Percentiles rank a stretch among this genome's conserved stretches.
Evolutionary conservation across 92 coral and sea anemone genomes (phyloP).

Genomic region (Bergia puertoricense): DNA sequence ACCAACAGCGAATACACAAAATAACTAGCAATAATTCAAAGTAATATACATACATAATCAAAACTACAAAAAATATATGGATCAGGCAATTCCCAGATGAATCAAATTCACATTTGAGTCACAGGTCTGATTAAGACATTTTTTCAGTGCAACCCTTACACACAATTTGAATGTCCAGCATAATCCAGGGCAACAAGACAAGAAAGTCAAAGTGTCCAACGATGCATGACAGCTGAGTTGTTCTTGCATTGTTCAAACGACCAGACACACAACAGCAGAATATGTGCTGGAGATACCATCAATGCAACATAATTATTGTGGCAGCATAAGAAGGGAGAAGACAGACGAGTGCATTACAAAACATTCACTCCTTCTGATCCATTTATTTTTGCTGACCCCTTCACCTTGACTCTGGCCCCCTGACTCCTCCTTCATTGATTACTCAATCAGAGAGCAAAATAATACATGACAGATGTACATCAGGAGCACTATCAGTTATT

Average conservation of each 20-base stretch:
- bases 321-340: background rate
- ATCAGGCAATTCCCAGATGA: background rate
- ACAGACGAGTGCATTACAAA: background rate
- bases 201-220: conserved; percentile 43
- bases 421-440: too few species aligned
- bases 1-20: too few species aligned
- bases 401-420: too few species aligned
- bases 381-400: too few species aligned
- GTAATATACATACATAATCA: background rate
- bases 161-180: conserved; percentile 26
- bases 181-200: conserved; percentile 52
- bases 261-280: conserved; percentile 39
- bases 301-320: conserved; percentile 32
- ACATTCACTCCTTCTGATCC: too few species aligned
- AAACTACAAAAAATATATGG: background rate
- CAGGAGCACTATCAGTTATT: too few species aligned
- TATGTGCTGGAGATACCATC: conserved; percentile 65
- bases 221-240: conserved; percentile 45
- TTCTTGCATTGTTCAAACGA: conserved; percentile 62
- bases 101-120: background rate
- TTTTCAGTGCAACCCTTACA: background rate
- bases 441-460: too few species aligned
- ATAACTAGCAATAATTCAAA: too few species aligned
- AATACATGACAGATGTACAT: too few species aligned
- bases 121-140: too few species aligned